Evolutionary conservation across 2,888 invertebrate species (phyloP), one percentile per base, ranked within the genome.

Genomic region (Drosophila picticornis): DNA sequence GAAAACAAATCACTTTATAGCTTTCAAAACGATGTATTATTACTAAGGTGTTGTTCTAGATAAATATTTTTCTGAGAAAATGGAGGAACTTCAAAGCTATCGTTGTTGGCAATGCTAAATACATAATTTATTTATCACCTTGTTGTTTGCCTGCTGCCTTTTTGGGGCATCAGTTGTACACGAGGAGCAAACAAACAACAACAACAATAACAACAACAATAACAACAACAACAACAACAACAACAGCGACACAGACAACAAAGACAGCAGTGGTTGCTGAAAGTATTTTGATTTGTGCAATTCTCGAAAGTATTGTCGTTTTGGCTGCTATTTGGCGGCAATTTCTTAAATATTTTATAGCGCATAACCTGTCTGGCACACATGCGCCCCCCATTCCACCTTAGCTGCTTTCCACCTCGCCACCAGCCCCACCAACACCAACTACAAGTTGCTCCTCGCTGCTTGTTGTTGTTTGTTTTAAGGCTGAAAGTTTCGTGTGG

Each of bases 201-300:
- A 53, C 4, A n/a, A 56, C 16, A 48, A 38, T 2, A 55, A n/a
- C 11, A 40, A n/a, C 29, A 63, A 50, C 4, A 60, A 67, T 19
- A 46, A 58, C 10, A 7, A 53, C 32, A 32, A 53, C 4, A n/a
- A 56, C 16, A 48, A 38, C 4, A 55, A n/a, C 11, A 40, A n/a
- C 29, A 63, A 50, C 4, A 40, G 62, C 71, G 9, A 13, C 56
- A 56, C 56, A 80, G 78, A 80, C 81, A 81, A 81, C 79, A 77
- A 78, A 70, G 68, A 53, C 63, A 29, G 62, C 48, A 59, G 56
- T 52, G 60, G 68, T 63, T 52, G 56, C 25, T 34, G 53, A 70
- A 79, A 90, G 87, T 86, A 88, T 90, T 88, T 90, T 88, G 88
- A 88, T 88, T 88, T 88, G 88, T 89, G 90, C 84, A 86, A 87